phyloP scores from a whole-genome alignment of 2,797 vertebrate species.

The Apogon hyalosoma region DNA sequence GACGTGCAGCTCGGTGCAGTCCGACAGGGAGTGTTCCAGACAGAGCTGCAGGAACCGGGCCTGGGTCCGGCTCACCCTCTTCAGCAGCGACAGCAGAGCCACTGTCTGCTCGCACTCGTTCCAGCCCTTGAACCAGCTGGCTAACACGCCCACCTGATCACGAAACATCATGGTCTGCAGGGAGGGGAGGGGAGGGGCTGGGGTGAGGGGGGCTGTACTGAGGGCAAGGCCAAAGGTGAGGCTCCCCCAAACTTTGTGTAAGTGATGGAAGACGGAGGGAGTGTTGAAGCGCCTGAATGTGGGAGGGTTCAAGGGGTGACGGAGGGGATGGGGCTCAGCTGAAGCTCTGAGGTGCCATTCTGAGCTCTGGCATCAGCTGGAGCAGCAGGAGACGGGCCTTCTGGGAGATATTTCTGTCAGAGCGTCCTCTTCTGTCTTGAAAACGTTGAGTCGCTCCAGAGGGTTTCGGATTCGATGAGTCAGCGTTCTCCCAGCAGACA shows the following conservation, averaged over 20 bases:
- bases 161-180: constrained; percentile 96
- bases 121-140: constrained; percentile 99
- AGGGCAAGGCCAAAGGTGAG: no score
- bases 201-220: no score
- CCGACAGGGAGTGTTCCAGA: constrained; percentile 95
- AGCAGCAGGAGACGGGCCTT: constrained; percentile 31
- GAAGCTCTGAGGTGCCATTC: constrained; percentile 56
- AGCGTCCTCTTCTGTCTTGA: constrained; percentile 30
- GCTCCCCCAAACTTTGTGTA: no score
- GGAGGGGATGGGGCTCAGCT: constrained; percentile 42
- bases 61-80: constrained; percentile 95
- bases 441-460: constrained; percentile 40
- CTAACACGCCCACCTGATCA: constrained; percentile 96
- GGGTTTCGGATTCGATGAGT: constrained; percentile 72
- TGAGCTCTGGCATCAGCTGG: constrained; percentile 35
- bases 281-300: constrained; percentile 3
- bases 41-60: constrained; percentile 98
- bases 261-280: no score
- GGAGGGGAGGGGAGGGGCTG: constrained; percentile 18
- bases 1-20: constrained; percentile 94
- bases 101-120: constrained; percentile 99
- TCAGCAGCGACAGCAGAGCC: constrained; percentile 94
- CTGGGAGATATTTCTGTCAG: constrained; percentile 48
- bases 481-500: constrained; percentile 71
- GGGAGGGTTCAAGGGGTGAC: background rate